phyloP scores from a whole-genome alignment of 2,888 invertebrate genomes.

The Melikaiella ostensackeni region DNA sequence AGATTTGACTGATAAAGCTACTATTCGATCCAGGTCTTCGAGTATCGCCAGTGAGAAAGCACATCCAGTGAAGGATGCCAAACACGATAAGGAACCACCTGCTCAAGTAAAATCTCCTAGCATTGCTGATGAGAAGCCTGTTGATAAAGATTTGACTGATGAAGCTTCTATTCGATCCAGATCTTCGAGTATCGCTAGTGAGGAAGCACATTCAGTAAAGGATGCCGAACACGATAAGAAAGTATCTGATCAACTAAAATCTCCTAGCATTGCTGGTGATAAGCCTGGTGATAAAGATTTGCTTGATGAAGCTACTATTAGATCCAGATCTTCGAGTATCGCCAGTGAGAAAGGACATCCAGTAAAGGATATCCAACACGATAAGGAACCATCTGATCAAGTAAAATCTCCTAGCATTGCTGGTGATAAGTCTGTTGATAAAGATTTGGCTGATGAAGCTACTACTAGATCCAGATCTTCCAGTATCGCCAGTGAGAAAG shows the following conservation, averaged over 20 bases:
- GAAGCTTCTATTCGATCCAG: slow-evolving; percentile 40
- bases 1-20: slow-evolving; percentile 26
- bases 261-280: slow-evolving; percentile 30
- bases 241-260: slow-evolving; percentile 30
- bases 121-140: slow-evolving; percentile 40
- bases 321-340: slow-evolving; percentile 46
- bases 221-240: background rate
- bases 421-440: slow-evolving; percentile 41
- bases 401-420: slow-evolving; percentile 41
- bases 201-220: background rate
- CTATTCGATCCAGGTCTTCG: slow-evolving; percentile 50
- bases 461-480: slow-evolving; percentile 50
- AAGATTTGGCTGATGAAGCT: slow-evolving; percentile 36
- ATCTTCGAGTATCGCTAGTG: slow-evolving; percentile 35
- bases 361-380: background rate
- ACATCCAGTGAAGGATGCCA: background rate
- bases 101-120: slow-evolving; percentile 45
- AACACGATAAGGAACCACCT: slow-evolving; percentile 1
- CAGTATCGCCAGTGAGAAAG: slow-evolving; percentile 44
- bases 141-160: slow-evolving; percentile 25
- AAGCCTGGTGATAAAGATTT: slow-evolving; percentile 43
- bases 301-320: slow-evolving; percentile 44
- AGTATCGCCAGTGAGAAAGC: slow-evolving; percentile 44
- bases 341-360: slow-evolving; percentile 42
- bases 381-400: background rate